phyloP scores from a whole-genome alignment of 2,113 vertebrate species.

The Anthoscopus minutus region DNA sequence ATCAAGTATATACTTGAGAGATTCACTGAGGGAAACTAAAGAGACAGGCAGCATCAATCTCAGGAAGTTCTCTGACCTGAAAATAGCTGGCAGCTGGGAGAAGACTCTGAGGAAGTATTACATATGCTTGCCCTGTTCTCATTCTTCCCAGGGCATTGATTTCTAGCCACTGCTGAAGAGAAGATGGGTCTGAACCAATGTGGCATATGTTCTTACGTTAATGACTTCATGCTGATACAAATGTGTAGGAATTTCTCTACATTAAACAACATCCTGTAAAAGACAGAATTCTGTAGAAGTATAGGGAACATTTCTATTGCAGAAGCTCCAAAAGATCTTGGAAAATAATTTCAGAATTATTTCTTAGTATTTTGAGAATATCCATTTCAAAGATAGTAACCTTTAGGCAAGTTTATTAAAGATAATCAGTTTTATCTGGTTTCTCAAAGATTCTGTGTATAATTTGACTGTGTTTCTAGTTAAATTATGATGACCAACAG shows the following conservation, averaged over 20 bases:
- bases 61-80: conserved; percentile 53
- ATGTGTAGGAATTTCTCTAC: conserved; percentile 25
- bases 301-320: not conserved
- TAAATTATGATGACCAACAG: not conserved
- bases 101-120: conserved; percentile 40
- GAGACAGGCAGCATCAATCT: conserved; percentile 45
- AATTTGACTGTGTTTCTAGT: not conserved
- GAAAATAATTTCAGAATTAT: not conserved
- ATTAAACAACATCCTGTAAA: not conserved
- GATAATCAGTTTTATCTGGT: not conserved
- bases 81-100: conserved; percentile 51
- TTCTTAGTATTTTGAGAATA: not conserved
- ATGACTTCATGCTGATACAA: conserved; percentile 39
- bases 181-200: conserved; percentile 31
- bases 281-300: not conserved
- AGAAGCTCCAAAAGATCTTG: not conserved
- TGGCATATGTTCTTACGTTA: conserved; percentile 53
- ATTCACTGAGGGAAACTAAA: conserved; percentile 7
- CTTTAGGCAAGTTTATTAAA: not conserved
- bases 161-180: conserved; percentile 47
- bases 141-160: conserved; percentile 36
- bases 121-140: conserved; percentile 51
- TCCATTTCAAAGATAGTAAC: not conserved
- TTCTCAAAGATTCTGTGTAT: not conserved
- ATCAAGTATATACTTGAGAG: not conserved